phyloP scores from a whole-genome alignment of 2,888 invertebrate species.

The Ennomos fuscantarius region DNA sequence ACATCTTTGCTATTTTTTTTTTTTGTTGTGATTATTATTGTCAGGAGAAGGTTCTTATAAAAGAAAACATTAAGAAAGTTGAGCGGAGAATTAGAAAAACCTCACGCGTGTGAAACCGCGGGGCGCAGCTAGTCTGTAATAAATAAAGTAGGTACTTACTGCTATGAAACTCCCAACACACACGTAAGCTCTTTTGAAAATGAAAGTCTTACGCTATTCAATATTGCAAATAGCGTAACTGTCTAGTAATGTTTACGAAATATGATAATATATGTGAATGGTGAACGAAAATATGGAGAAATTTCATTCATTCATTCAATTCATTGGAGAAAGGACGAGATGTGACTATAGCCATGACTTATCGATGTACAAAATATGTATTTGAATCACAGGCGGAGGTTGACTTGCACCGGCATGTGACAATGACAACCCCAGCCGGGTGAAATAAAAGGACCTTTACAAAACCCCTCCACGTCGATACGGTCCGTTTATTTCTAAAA shows the following conservation, averaged over 20 bases:
- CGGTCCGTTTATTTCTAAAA: constrained; percentile 1
- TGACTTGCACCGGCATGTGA: constrained; percentile 36
- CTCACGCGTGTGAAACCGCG: too few relatives aligned
- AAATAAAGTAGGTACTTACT: too few relatives aligned
- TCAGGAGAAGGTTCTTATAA: too few relatives aligned
- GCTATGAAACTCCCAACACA: too few relatives aligned
- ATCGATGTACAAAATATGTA: constrained; percentile 46
- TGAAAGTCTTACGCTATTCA: constrained; percentile 16
- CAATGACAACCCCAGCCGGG: constrained; percentile 30
- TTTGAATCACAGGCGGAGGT: constrained; percentile 44
- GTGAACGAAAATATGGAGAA: constrained; percentile 19
- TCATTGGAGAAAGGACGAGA: constrained; percentile 51
- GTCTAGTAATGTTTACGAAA: constrained; percentile 14
- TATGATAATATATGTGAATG: constrained; percentile 24
- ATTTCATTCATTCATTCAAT: too few relatives aligned
- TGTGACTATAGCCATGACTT: constrained; percentile 46
- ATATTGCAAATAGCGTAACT: neutral
- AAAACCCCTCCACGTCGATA: neutral
- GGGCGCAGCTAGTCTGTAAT: too few relatives aligned
- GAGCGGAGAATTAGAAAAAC: too few relatives aligned
- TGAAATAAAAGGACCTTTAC: constrained; percentile 24
- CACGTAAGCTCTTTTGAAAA: constrained; percentile 12
- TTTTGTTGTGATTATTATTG: too few relatives aligned
- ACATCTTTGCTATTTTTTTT: too few relatives aligned
- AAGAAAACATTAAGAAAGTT: too few relatives aligned